phyloP scores from a whole-genome alignment of 2,797 vertebrate species.

The Orientallactaga sibirica region DNA sequence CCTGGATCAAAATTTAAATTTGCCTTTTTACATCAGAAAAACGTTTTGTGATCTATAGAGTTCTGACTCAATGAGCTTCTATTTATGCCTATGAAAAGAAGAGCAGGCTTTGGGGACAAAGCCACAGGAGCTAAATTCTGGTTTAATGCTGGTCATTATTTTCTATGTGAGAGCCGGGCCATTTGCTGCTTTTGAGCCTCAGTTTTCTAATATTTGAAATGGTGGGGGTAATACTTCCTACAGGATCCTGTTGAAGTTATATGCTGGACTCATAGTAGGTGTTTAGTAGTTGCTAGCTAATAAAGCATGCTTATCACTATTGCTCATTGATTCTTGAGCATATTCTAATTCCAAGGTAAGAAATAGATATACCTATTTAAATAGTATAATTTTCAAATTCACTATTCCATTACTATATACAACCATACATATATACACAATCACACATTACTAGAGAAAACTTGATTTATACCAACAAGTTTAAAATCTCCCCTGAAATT shows the following conservation, averaged over 20 bases:
- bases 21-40: slow-evolving; percentile 20
- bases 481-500: slow-evolving; percentile 9
- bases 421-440: neutral
- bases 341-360: slow-evolving; percentile 1
- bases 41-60: neutral
- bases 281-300: neutral
- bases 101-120: neutral
- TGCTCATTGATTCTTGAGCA: neutral
- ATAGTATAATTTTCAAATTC: neutral
- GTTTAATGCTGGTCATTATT: neutral
- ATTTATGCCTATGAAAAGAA: neutral
- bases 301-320: neutral
- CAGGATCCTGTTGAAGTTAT: neutral
- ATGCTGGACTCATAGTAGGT: neutral
- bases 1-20: neutral
- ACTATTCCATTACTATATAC: too few species aligned
- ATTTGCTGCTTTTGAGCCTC: neutral
- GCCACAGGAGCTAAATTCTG: neutral
- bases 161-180: neutral
- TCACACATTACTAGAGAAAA: neutral
- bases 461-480: neutral
- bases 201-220: slow-evolving; percentile 36
- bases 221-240: neutral
- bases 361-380: neutral
- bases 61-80: slow-evolving; percentile 8